Evolutionary conservation across 2,113 vertebrate species (phyloP).

Genomic region (Mirounga angustirostris): DNA sequence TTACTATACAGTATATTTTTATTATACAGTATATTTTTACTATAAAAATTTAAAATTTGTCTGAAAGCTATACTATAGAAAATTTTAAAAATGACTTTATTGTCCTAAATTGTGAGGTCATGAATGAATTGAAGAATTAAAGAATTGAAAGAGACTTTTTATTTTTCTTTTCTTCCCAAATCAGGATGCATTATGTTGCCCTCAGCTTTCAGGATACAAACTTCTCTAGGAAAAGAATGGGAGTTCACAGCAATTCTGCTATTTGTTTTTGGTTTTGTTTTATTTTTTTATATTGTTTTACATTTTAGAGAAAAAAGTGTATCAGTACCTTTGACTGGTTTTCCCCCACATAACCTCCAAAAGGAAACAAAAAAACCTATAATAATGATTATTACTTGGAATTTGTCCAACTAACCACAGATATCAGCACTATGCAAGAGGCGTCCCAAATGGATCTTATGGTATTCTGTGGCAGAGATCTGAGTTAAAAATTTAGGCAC

Average conservation of each 20-base stretch:
- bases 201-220: neutral
- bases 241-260: constrained; percentile 16
- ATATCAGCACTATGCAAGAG: neutral
- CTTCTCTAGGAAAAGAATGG: neutral
- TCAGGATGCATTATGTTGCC: neutral
- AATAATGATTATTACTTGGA: neutral
- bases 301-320: constrained; percentile 45
- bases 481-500: constrained; percentile 15
- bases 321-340: neutral
- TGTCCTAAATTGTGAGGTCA: neutral
- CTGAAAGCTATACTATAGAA: neutral
- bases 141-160: neutral
- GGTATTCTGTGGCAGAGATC: neutral
- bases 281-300: neutral
- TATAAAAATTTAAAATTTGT: neutral
- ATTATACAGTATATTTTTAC: neutral
- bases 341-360: neutral
- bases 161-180: neutral
- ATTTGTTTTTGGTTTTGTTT: neutral
- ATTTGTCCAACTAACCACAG: constrained; percentile 13
- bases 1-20: neutral
- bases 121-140: neutral
- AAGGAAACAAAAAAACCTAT: neutral
- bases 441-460: neutral
- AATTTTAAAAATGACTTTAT: neutral